Percentiles rank a stretch among this genome's conserved stretches.
phyloP scores from a whole-genome alignment of 2,797 vertebrate species.

The Mastacembelus armatus region DNA sequence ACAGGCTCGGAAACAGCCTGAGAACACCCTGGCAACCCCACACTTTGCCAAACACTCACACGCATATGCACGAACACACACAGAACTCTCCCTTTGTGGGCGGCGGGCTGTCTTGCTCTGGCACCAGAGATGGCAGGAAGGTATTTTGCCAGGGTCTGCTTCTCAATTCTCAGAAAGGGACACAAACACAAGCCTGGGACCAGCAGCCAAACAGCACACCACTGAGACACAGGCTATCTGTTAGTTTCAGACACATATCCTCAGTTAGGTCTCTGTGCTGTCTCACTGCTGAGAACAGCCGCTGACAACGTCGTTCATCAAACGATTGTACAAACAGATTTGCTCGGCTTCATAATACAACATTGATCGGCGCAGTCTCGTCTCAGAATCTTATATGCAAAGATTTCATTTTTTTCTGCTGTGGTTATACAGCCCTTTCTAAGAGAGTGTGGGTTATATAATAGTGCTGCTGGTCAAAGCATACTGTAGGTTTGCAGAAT shows the following conservation, averaged over 20 bases:
- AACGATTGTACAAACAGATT: slow-evolving; percentile 44
- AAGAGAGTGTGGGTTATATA: slow-evolving; percentile 56
- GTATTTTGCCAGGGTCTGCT: slow-evolving; percentile 75
- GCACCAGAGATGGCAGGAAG: slow-evolving; percentile 75
- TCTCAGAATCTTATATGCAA: slow-evolving; percentile 45
- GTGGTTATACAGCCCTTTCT: slow-evolving; percentile 55
- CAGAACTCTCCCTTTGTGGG: slow-evolving; percentile 71
- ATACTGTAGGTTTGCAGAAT: slow-evolving; percentile 60
- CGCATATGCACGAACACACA: slow-evolving; percentile 49
- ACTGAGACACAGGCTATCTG: slow-evolving; percentile 41
- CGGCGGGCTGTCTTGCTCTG: slow-evolving; percentile 58
- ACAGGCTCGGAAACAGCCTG: slow-evolving; percentile 80
- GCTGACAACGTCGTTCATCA: slow-evolving; percentile 56
- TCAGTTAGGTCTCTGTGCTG: slow-evolving; percentile 27
- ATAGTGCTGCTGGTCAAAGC: slow-evolving; percentile 64
- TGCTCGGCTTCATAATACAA: slow-evolving; percentile 36
- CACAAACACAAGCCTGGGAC: slow-evolving; percentile 53
- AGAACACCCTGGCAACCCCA: slow-evolving; percentile 80
- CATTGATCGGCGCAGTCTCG: slow-evolving; percentile 43
- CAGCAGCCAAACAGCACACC: slow-evolving; percentile 55
- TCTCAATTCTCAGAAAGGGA: slow-evolving; percentile 68
- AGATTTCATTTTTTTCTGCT: slow-evolving; percentile 6
- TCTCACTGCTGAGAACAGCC: slow-evolving; percentile 35
- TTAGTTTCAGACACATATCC: slow-evolving; percentile 40
- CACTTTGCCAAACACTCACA: slow-evolving; percentile 77